These are phyloP conservation scores for Microhierax caerulescens DNA, from an alignment of 2,797 vertebrate species.

Conservation along the genomic window DNA sequence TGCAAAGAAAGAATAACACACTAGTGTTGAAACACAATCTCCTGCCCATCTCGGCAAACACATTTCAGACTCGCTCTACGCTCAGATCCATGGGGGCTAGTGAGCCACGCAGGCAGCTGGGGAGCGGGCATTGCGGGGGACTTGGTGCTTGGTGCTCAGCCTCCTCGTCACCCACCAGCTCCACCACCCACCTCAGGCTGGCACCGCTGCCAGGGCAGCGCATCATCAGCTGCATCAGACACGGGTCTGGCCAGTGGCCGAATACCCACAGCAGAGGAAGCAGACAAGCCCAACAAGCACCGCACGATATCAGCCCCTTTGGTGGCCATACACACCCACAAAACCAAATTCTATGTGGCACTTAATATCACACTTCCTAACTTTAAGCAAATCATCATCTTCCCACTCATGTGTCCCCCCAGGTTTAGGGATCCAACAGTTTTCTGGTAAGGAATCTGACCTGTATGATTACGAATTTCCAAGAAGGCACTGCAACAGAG, in stretches of 20 bases:
- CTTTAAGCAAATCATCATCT: neutral
- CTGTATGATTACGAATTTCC: neutral
- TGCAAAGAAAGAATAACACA: neutral
- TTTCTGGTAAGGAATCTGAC: neutral
- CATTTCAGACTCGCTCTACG: neutral
- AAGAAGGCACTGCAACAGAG: neutral
- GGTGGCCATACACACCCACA: neutral
- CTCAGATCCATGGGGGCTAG: accelerated
- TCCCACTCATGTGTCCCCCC: neutral
- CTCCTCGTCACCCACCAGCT: accelerated
- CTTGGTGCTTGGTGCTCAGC: neutral
- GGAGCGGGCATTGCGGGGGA: neutral
- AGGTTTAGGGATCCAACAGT: neutral
- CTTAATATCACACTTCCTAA: neutral
- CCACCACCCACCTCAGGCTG: neutral
- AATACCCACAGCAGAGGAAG: neutral
- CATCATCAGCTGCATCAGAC: neutral
- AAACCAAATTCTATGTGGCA: neutral
- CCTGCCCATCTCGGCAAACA: accelerated
- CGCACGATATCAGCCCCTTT: neutral
- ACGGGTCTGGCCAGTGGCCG: neutral
- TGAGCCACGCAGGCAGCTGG: accelerated
- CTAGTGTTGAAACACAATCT: neutral
- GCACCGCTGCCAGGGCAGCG: neutral
- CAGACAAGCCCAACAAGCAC: neutral